Evolutionary conservation across 2,113 vertebrate species (phyloP), one percentile per base, ranked within the genome.

Genomic region (Neodontobutis hainanensis): DNA sequence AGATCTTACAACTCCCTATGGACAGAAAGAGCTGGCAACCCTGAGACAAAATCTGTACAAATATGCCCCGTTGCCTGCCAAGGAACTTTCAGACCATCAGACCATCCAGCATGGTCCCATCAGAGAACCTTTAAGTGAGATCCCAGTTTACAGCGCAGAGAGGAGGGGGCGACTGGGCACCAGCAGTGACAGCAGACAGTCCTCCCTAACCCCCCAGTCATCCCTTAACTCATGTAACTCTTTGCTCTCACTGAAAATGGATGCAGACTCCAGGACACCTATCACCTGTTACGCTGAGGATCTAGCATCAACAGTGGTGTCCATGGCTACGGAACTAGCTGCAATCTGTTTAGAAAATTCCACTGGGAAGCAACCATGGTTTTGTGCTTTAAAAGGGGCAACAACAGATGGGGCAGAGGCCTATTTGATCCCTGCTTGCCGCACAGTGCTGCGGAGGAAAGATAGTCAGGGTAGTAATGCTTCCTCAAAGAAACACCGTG

Each of bases 261-360:
- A 94, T 63, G 73, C 89, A 10, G 94, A 95, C 14, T 84, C 73
- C 47, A 87, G 89, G 79, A 93, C 94, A 46, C 92, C 93, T 47
- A 88, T 99, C 70, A 88, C 93, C 47, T 95, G 96, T 79, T 99
- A 96, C 68, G 97, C 97, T 1, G 97, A 98, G 78, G 96, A 99
- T 84, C 82, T 99, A 85, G 94, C 97, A 44, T 91, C 95, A 64
- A 99, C 96, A 0, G 96, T 99, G 42, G 96, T 99, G 65, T 99
- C 97, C 68, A 99, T 99, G 97, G 97, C 97, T 81, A 99, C 97
- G 14, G 97, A 99, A 88, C 93, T 99, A 64, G 97, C 97, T 75
- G 97, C 97, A 15, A 97, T 99, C 85, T 99, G 95, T 82, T 92
- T 99, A 58, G 97, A 99, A 82, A 98, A 99, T 85, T 96, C 96